Evolutionary conservation across 2,113 vertebrate genomes (phyloP).

Genomic region (Chrysemys picta): DNA sequence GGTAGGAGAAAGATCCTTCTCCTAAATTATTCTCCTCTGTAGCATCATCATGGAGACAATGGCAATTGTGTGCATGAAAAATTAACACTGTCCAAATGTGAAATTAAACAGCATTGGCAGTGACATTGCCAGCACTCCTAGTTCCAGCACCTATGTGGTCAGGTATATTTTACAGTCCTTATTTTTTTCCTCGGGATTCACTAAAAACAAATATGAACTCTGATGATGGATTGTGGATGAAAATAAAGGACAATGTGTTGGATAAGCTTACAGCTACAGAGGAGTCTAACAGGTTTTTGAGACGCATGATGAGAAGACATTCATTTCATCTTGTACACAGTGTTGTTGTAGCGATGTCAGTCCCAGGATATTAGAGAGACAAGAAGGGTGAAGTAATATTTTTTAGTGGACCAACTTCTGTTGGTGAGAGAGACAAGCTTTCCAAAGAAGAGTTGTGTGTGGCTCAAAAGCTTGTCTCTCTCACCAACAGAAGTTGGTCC

Average conservation of each 20-base stretch:
- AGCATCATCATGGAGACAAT: constrained; percentile 52
- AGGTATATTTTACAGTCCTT: constrained; percentile 42
- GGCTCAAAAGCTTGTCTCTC: not conserved
- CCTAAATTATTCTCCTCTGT: constrained; percentile 66
- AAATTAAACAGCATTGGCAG: constrained; percentile 73
- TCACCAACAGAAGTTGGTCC: not conserved
- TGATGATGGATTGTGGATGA: not conserved
- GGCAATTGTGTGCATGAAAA: constrained; percentile 55
- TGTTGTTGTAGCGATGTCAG: too few relatives aligned
- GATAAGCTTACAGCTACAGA: not conserved
- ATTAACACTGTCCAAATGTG: constrained; percentile 50
- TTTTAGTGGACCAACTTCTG: too few relatives aligned
- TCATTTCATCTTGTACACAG: constrained; percentile 48
- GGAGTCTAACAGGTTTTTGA: constrained; percentile 44
- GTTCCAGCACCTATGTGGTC: not conserved
- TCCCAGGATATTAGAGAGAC: too few relatives aligned
- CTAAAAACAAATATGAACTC: constrained; percentile 63
- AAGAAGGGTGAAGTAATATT: too few relatives aligned
- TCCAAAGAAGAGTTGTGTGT: not conserved
- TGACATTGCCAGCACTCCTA: not conserved
- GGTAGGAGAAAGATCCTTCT: constrained; percentile 32
- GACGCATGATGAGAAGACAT: constrained; percentile 58
- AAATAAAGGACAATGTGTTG: not conserved
- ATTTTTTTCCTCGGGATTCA: constrained; percentile 12
- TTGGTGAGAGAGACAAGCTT: too few relatives aligned